Base-by-base conservation (phyloP, 2,113 vertebrate genomes). In the Dryoscopus gambensis region DNA sequence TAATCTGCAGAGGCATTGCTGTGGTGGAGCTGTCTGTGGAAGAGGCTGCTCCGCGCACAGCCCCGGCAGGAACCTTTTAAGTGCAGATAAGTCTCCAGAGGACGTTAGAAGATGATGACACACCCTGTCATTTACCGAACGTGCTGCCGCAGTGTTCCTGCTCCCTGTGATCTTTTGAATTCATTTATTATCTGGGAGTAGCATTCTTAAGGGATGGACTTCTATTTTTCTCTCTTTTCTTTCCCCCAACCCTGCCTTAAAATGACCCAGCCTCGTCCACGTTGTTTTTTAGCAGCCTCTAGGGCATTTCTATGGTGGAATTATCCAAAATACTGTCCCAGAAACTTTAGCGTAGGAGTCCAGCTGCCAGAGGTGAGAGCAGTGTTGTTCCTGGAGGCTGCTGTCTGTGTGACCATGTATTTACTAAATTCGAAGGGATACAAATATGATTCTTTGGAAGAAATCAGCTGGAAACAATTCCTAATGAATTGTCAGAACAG, bases 331-430 rank as follows among this genome's bases (percentile, higher is more conserved):
- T 40, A 15, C 1, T 39, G 8, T 31, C 35, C 21, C 40, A 49
- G 33, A 47, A 37, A 44, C 60, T 33, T 50, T 1, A 40, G 6
- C 14, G 24, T 20, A 13, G 39, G 60, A 44, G 56, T 23, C 39
- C 6, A 6, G 19, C 31, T 81, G 5, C 9, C 1, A 1, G 60
- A 75, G 31, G 39, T 19, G 13, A 49, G 60, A 18, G 44, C 9
- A 11, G 15, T 6, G 27, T 57, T 60, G 57, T 17, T 39, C n/a
- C 25, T 67, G 62, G 50, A 24, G 11, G 59, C 37, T 86, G 68
- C 44, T 8, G 2, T 28, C 21, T 25, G 9, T 13, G 18, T n/a
- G 39, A 21, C 33, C 11, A 1, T 0, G 0, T 37, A 10, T 55
- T 53, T 69, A 23, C 37, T 80, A 11, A 17, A 33, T 50, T 30